Evolutionary conservation across 2,888 invertebrate species (phyloP), one percentile per base, ranked within the genome.

Genomic region (Agelastica alni): DNA sequence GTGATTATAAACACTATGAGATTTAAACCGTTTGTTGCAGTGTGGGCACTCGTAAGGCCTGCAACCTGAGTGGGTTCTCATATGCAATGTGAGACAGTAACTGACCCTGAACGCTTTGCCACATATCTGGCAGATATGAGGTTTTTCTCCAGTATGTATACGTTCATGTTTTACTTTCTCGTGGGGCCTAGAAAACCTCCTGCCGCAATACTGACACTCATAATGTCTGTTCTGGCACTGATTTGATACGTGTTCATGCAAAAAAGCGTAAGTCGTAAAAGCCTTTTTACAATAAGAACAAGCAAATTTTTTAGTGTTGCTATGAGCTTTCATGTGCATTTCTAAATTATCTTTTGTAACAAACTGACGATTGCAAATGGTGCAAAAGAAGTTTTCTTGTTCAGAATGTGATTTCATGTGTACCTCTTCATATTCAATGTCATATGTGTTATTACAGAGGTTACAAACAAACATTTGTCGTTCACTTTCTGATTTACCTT

Each of bases 161-260:
- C 91, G 79, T 74, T 91, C 91, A 66, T 91, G 91, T 73, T 90
- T 90, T 1, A 91, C 90, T 74, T 90, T 90, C 66, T 91, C 90
- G 65, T 88, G 89, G 0, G 91, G 89, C 32, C 89, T 79, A 2
- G 84, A 80, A 66, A 91, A 91, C 56, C 85, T 79, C 48, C 88
- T 80, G 0, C 83, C 84, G 66, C 91, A 91, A 69, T 85, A 89
- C 53, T 85, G 80, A 66, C 91, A 91, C 42, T 81, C 81, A 72
- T 88, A 90, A 2, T 84, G 84, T 10, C 80, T 74, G 48, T 76
- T 68, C 30, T 73, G 70, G 22, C 77, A 61, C 4, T 37, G 31
- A 22, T 44, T 32, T 16, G 12, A 17, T 1, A 53, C 49, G 5
- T 53, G 57, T 4, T 48, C 53, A 13, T 44, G 20, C 14, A 57